Conservation (phyloP, 2,797 vertebrate species). For the Chiloscyllium punctatum region DNA sequence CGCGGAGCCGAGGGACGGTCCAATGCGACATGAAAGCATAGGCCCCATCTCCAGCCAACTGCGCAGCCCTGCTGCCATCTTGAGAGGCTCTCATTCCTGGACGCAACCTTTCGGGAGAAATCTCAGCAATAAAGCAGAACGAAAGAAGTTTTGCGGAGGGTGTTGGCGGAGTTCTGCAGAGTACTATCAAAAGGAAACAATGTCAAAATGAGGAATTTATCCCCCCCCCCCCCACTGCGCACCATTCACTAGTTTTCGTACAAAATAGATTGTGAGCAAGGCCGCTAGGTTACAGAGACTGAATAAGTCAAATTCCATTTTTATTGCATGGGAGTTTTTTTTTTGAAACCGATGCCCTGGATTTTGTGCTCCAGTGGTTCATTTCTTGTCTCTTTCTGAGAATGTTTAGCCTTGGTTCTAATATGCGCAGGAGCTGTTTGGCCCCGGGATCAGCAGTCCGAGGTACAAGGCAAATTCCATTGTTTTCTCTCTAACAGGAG, state of each 20-base stretch:
- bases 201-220: not conserved
- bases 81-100: not conserved
- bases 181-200: not conserved
- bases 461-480: not conserved
- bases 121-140: not conserved
- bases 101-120: not conserved
- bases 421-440: not conserved
- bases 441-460: too few relatives aligned
- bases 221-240: not conserved
- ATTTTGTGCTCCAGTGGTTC: not conserved
- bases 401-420: not conserved
- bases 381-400: not conserved
- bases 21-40: too few relatives aligned
- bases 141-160: not conserved
- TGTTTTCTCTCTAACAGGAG: not conserved
- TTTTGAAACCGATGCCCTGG: not conserved
- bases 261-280: too few relatives aligned
- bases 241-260: too few relatives aligned
- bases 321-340: not conserved
- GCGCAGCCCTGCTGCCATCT: too few relatives aligned
- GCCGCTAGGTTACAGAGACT: not conserved
- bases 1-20: too few relatives aligned
- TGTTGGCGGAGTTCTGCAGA: not conserved
- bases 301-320: constrained; percentile 3
- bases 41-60: too few relatives aligned